These are phyloP conservation scores for Dilophus febrilis DNA, from an alignment of 2,888 invertebrate species.

Conservation along the genomic window DNA sequence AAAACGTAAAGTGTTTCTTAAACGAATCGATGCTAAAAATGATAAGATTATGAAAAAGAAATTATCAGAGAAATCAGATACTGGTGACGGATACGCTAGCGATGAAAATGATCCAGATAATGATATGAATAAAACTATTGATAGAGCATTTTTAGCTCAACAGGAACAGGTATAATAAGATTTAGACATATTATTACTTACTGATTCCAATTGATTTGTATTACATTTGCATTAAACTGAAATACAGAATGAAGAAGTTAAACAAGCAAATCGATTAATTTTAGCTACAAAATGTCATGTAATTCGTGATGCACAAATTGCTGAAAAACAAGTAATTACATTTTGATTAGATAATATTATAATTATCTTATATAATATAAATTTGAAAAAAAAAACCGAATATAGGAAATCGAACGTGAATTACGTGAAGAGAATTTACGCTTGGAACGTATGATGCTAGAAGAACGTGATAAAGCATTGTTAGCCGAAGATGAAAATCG, in stretches of 20 bases:
- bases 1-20: slow-evolving; percentile 35
- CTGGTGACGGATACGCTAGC: slow-evolving; percentile 27
- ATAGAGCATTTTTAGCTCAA: slow-evolving; percentile 30
- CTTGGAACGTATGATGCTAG: slow-evolving; percentile 23
- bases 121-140: slow-evolving; percentile 34
- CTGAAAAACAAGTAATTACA: slow-evolving; percentile 32
- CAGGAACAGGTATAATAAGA: slow-evolving; percentile 27
- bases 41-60: slow-evolving; percentile 10
- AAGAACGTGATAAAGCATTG: slow-evolving; percentile 20
- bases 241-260: slow-evolving; percentile 43
- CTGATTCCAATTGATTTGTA: background rate
- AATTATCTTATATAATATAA: no score
- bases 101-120: slow-evolving; percentile 32
- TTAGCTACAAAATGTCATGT: slow-evolving; percentile 71
- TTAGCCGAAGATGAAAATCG: slow-evolving; percentile 21
- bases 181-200: background rate
- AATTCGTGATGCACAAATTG: slow-evolving; percentile 67
- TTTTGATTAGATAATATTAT: no score
- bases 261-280: slow-evolving; percentile 59
- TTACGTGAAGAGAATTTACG: slow-evolving; percentile 23
- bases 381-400: background rate
- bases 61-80: slow-evolving; percentile 3
- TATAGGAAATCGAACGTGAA: slow-evolving; percentile 19
- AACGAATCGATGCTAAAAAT: slow-evolving; percentile 27
- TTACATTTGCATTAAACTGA: background rate